Evolutionary conservation across 2,113 vertebrate genomes (phyloP).

Genomic region (Aythya baeri): DNA sequence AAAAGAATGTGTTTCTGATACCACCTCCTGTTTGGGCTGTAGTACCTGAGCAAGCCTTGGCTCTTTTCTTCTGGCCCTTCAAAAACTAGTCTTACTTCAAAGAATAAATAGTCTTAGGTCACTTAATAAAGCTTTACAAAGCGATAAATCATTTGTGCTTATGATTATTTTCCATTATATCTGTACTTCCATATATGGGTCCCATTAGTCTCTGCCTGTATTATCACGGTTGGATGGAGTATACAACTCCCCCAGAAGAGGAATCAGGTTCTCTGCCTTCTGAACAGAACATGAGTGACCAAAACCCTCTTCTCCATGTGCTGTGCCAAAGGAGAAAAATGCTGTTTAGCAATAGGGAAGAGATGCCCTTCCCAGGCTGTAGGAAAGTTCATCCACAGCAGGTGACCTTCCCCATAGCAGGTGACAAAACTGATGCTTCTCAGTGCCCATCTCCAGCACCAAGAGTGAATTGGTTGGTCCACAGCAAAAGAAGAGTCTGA

Average conservation of each 20-base stretch:
- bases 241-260: background rate
- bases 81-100: background rate
- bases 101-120: background rate
- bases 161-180: background rate
- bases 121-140: background rate
- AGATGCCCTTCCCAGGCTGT: background rate
- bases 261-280: background rate
- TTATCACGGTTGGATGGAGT: background rate
- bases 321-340: background rate
- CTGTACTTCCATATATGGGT: background rate
- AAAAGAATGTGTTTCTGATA: background rate
- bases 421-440: background rate
- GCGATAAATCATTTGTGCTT: background rate
- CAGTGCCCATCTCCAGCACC: background rate
- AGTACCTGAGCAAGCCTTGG: background rate
- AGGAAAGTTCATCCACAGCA: background rate
- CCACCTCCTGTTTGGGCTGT: background rate
- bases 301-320: background rate
- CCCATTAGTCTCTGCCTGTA: background rate
- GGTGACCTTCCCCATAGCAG: background rate
- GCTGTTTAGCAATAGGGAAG: background rate
- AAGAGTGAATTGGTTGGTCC: background rate
- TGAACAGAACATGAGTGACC: background rate
- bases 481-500: background rate
- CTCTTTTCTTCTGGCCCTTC: background rate